phyloP scores from a whole-genome alignment of 1,140 invertebrate genomes.

The Holcopasites calliopsidis region DNA sequence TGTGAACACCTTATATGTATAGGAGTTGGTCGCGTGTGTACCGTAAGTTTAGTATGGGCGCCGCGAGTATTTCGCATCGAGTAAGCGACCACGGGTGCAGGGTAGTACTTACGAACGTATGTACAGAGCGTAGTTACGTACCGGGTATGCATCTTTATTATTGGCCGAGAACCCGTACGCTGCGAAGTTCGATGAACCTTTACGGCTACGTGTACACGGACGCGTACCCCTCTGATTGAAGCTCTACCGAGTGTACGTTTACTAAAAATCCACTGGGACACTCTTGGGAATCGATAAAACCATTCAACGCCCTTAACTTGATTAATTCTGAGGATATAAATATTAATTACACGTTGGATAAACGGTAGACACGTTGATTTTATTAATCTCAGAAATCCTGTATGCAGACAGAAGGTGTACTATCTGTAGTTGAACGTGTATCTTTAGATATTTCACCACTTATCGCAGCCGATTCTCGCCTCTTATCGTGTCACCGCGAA shows the following conservation, averaged over 20 bases:
- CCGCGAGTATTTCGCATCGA: constrained; percentile 21
- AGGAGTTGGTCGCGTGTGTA: background rate
- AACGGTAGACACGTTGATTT: no score
- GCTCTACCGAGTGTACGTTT: constrained; percentile 28
- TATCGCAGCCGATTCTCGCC: constrained; percentile 44
- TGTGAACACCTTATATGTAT: constrained; percentile 24
- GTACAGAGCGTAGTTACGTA: constrained; percentile 63
- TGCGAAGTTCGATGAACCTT: constrained; percentile 63
- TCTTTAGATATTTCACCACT: constrained; percentile 48
- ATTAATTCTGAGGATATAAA: no score
- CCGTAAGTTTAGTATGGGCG: constrained; percentile 9
- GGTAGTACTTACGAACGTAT: constrained; percentile 60
- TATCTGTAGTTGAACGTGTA: background rate
- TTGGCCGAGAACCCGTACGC: constrained; percentile 60
- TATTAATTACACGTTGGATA: no score
- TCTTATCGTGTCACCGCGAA: constrained; percentile 50
- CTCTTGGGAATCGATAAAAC: background rate
- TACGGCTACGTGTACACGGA: constrained; percentile 44
- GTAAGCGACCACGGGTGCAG: constrained; percentile 40
- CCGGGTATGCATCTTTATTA: constrained; percentile 66
- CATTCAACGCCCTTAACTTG: background rate
- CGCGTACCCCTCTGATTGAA: constrained; percentile 52
- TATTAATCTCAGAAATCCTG: background rate
- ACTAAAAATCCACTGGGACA: constrained; percentile 46
- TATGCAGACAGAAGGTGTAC: background rate